Evolutionary conservation across 1,140 invertebrate genomes (phyloP).

Genomic region (Achatina immaculata): DNA sequence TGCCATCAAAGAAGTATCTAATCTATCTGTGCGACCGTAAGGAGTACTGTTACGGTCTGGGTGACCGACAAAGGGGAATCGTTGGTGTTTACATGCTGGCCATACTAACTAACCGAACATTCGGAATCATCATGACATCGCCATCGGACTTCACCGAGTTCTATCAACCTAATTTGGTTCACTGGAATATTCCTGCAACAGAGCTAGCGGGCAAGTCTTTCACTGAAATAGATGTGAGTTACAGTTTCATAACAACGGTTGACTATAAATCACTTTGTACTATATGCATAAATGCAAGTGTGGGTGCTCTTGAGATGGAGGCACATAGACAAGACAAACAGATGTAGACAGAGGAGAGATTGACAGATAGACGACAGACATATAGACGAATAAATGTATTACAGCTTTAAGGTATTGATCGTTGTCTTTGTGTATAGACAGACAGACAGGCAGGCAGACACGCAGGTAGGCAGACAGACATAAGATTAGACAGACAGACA

Average conservation of each 20-base stretch:
- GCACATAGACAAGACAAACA: no score
- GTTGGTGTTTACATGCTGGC: conserved; percentile 46
- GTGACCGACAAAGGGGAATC: conserved; percentile 51
- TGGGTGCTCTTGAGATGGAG: no score
- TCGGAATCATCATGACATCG: conserved; percentile 45
- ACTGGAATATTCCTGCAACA: conserved; percentile 39
- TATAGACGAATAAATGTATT: no score
- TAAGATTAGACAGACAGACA: no score
- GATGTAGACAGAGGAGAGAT: no score
- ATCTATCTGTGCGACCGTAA: conserved; percentile 45
- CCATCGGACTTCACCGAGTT: conserved; percentile 47
- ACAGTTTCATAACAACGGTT: not conserved
- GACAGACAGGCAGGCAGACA: no score
- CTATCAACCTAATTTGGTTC: conserved; percentile 40
- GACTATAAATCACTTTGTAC: no score
- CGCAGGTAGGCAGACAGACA: no score
- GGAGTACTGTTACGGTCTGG: conserved; percentile 47
- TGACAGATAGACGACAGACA: no score
- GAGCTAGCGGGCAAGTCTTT: conserved; percentile 19
- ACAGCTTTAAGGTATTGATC: no score
- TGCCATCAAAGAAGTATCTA: conserved; percentile 42
- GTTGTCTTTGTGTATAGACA: no score
- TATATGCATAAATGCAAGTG: no score
- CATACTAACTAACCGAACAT: conserved; percentile 42
- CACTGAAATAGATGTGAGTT: conserved; percentile 1